A percentile compares a stretch with the other conserved stretches of the same genome.
These are phyloP conservation scores for Mormyrus iriodes DNA, from an alignment of 2,113 vertebrate species.

Conservation along the genomic window DNA sequence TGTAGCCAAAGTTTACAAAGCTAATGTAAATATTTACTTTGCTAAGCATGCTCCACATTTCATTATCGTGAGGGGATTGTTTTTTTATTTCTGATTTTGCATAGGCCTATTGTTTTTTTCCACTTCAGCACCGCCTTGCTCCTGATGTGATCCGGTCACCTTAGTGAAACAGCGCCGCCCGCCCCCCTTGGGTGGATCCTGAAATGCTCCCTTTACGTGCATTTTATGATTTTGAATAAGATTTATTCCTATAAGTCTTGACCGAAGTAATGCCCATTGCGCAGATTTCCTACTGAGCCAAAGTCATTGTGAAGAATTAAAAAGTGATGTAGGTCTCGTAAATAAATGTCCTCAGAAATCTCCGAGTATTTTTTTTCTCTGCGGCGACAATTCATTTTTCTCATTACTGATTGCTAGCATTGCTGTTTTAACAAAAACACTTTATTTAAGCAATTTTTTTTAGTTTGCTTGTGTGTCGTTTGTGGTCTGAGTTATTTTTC, in stretches of 20 bases:
- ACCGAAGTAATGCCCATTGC: background rate
- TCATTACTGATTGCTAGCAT: background rate
- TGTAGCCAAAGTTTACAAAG: background rate
- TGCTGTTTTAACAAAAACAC: background rate
- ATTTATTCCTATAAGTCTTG: background rate
- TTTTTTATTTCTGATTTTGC: background rate
- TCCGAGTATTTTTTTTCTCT: background rate
- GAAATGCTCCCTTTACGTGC: background rate
- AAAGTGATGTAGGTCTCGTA: background rate
- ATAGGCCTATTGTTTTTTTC: background rate
- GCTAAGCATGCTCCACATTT: background rate
- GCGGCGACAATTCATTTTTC: background rate
- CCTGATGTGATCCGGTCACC: background rate
- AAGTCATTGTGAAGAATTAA: background rate
- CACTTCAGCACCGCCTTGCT: background rate
- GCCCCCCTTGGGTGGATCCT: background rate
- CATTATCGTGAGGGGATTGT: background rate
- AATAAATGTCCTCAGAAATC: background rate
- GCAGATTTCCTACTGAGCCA: background rate
- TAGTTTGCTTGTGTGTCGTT: background rate
- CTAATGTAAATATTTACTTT: background rate
- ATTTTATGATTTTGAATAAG: background rate
- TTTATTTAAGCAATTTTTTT: background rate
- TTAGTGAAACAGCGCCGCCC: background rate
- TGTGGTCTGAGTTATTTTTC: background rate